Percentiles rank a stretch among this genome's conserved stretches.
These are phyloP conservation scores for Torymus auratus DNA, from an alignment of 2,888 invertebrate genomes.

Conservation along the genomic window DNA sequence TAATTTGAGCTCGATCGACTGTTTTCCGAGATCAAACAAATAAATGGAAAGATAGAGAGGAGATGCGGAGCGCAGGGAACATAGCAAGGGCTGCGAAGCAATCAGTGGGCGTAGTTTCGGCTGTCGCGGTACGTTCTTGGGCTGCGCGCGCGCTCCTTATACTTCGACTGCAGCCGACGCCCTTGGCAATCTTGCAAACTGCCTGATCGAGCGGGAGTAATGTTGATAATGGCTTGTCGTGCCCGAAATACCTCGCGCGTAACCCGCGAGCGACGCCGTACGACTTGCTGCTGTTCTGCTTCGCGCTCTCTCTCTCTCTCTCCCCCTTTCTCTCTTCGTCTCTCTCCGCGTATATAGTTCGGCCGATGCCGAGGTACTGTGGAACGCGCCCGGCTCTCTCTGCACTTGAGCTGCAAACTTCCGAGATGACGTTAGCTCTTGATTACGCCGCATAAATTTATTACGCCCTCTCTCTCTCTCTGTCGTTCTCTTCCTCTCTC, in stretches of 20 bases:
- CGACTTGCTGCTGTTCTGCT: constrained; percentile 18
- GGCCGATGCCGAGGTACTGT: neutral
- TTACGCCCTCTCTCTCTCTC: constrained; percentile 1
- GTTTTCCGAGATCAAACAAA: neutral
- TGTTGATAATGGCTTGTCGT: constrained; percentile 54
- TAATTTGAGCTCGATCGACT: neutral
- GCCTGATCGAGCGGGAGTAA: constrained; percentile 49
- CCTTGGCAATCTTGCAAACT: constrained; percentile 47
- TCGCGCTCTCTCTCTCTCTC: neutral
- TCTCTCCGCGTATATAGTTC: neutral
- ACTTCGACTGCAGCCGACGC: constrained; percentile 48
- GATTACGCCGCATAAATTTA: constrained; percentile 46
- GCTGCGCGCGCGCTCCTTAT: too few species aligned
- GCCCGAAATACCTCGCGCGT: constrained; percentile 46
- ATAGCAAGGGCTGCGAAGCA: constrained; percentile 9
- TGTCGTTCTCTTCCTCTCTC: too few species aligned
- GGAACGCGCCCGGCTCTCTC: neutral
- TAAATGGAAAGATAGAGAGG: neutral
- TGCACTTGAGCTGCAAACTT: constrained; percentile 33
- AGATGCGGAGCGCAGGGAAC: too few species aligned
- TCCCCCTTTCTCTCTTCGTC: neutral
- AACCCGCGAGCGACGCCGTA: constrained; percentile 3
- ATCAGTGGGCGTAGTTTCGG: constrained; percentile 25
- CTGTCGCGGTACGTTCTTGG: too few species aligned
- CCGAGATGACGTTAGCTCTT: constrained; percentile 42